Percentiles rank a stretch among this genome's conserved stretches.
phyloP scores from a whole-genome alignment of 2,888 invertebrate genomes.

The Ophioninae sp. region DNA sequence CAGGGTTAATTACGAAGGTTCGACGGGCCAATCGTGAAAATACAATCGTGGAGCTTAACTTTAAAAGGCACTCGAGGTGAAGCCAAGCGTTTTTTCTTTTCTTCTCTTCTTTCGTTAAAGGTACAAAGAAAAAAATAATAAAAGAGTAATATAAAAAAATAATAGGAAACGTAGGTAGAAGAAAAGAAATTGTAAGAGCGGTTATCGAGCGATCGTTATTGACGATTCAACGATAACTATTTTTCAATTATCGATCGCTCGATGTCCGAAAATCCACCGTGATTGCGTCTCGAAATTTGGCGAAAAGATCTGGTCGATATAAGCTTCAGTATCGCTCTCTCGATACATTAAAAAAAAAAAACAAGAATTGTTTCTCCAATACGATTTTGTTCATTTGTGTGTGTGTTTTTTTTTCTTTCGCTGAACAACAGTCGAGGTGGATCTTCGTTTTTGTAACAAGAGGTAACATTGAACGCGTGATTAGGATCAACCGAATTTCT shows the following conservation, averaged over 20 bases:
- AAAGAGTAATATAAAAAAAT: neutral
- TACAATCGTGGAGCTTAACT: constrained; percentile 68
- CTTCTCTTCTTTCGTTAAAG: constrained; percentile 20
- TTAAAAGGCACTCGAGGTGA: constrained; percentile 68
- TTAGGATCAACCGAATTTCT: constrained; percentile 18
- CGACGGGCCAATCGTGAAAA: constrained; percentile 39
- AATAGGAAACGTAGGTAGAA: constrained; percentile 21
- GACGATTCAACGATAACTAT: constrained; percentile 45
- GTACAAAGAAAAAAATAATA: constrained; percentile 39
- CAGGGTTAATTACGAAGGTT: constrained; percentile 46
- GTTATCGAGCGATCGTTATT: constrained; percentile 45
- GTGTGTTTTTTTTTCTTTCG: constrained; percentile 11
- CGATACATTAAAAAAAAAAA: constrained; percentile 10
- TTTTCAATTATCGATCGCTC: constrained; percentile 38
- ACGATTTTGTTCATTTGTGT: constrained; percentile 8
- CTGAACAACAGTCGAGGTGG: constrained; percentile 45
- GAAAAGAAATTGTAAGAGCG: constrained; percentile 4
- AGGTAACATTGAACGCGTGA: constrained; percentile 26
- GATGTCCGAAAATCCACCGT: constrained; percentile 52
- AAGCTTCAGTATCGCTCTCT: constrained; percentile 46
- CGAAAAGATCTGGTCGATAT: neutral
- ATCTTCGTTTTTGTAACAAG: constrained; percentile 52
- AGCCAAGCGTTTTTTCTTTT: constrained; percentile 59
- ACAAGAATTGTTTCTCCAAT: constrained; percentile 14
- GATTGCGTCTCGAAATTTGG: constrained; percentile 33